Conservation (phyloP, 1,140 invertebrate genomes). For the Hylaeus anthracinus region DNA sequence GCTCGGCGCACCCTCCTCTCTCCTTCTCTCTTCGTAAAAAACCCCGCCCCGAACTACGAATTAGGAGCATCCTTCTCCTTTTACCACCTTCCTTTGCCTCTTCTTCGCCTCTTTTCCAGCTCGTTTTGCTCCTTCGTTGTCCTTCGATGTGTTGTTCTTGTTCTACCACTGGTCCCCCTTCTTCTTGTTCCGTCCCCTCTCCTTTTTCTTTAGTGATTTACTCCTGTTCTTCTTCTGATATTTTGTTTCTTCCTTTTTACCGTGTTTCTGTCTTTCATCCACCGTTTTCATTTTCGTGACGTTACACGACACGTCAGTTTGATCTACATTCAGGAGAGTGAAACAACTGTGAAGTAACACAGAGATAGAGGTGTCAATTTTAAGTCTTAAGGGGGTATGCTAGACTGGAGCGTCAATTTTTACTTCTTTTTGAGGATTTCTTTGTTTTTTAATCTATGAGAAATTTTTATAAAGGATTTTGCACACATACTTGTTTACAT, state of each 20-base stretch:
- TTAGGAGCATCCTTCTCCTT: slow-evolving; percentile 49
- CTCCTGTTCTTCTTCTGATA: slow-evolving; percentile 5
- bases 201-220: not conserved
- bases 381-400: no score
- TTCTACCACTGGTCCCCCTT: not conserved
- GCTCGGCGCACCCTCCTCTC: not conserved
- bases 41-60: slow-evolving; percentile 49
- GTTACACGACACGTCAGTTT: no score
- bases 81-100: slow-evolving; percentile 15
- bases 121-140: not conserved
- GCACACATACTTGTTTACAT: no score
- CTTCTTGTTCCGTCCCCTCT: not conserved
- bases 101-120: not conserved
- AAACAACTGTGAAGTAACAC: no score
- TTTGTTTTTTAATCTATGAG: no score
- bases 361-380: no score
- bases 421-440: no score
- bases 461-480: no score
- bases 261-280: not conserved
- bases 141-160: not conserved
- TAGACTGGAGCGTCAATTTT: no score
- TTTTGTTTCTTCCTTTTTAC: not conserved
- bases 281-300: not conserved
- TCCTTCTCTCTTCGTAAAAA: slow-evolving; percentile 9
- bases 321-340: no score